These are phyloP conservation scores for Pogonomyrmex barbatus DNA, from an alignment of 1,140 invertebrate genomes.

Conservation along the genomic window DNA sequence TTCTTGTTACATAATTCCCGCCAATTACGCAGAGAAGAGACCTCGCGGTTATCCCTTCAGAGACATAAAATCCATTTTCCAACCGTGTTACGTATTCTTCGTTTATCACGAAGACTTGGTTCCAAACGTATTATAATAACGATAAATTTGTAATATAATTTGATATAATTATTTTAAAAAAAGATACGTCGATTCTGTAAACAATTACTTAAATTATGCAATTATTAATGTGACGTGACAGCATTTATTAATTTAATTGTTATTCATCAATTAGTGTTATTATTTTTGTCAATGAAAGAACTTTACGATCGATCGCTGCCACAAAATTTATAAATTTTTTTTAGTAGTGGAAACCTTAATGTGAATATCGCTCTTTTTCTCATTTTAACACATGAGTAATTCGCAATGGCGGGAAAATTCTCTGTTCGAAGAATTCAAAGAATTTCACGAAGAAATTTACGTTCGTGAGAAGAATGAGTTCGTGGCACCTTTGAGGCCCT, in stretches of 20 bases:
- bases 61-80: constrained; percentile 30
- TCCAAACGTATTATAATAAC: not conserved
- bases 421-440: not conserved
- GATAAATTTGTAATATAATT: not conserved
- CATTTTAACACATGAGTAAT: constrained; percentile 29
- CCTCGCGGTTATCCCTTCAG: not conserved
- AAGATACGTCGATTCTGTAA: not conserved
- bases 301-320: not conserved
- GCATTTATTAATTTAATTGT: constrained; percentile 24
- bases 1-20: constrained; percentile 51
- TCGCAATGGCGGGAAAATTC: not conserved
- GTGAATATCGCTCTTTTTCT: not conserved
- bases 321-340: not conserved
- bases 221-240: not conserved
- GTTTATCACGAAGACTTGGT: not conserved
- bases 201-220: not conserved
- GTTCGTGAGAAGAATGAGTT: constrained; percentile 15
- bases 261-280: not conserved
- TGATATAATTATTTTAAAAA: not conserved
- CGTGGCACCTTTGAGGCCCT: not conserved
- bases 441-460: constrained; percentile 20
- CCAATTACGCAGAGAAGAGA: constrained; percentile 38
- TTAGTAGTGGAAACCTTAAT: not conserved
- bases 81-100: constrained; percentile 12
- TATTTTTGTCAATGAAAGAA: not conserved